Base-by-base conservation (phyloP, 2,113 vertebrate genomes). In the Thomomys bottae region DNA sequence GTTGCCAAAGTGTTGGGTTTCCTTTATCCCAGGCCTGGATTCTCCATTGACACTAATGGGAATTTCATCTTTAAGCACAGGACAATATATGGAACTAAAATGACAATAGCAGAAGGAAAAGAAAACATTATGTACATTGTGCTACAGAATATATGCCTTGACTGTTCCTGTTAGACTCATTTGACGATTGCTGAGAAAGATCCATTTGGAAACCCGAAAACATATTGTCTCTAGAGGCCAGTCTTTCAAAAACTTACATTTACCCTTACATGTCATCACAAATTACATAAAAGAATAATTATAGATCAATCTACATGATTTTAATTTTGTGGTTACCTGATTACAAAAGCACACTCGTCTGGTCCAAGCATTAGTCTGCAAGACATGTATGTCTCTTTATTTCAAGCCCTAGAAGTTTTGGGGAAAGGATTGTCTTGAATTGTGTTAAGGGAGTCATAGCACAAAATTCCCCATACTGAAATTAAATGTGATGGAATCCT, bases 401-500 rank as follows among this genome's bases (percentile, higher is more conserved):
- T 84, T 92, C 96, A 95, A 90, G 89, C 14, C 59, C 83, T 94
- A 96, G 54, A 78, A 90, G 88, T 95, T 92, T 89, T 90, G 83
- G 84, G 73, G 83, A 70, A 94, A 95, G 82, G 91, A 87, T 8
- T 77, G 81, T 83, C 64, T 21, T 54, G 49, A 28, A 75, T 92
- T 95, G 88, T 94, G 94, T 96, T 84, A 95, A 96, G 76, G 76
- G 85, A 96, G 96, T 95, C 68, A 90, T 81, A 90, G 96, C 68
- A 89, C 90, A 97, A 97, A 97, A 30, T 17, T 96, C 84, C 63
- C 64, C 93, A 97, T 96, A 90, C 84, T 96, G 93, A 93, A 97
- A 92, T 96, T 91, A 97, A 96, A 86, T 96, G 93, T 93, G 96
- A 92, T 96, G 96, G 97, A 93, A 45, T 95, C 71, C 97, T 96